Evolutionary conservation across 1,140 invertebrate genomes (phyloP), one percentile per base, ranked within the genome.

Genomic region (Pomacea maculata): DNA sequence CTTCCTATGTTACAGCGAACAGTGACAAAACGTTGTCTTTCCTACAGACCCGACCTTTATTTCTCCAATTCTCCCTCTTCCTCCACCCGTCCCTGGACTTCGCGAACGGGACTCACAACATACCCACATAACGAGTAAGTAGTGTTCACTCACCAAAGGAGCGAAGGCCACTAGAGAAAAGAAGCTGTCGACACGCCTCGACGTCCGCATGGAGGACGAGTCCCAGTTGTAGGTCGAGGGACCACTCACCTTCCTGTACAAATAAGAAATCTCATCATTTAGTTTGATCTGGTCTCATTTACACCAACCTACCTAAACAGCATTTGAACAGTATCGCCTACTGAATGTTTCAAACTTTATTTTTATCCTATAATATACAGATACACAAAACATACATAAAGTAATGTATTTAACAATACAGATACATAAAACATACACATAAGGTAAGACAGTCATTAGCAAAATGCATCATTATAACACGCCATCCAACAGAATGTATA

Each of bases 221-320:
- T 29, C 75, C 75, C 15, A 81, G 68, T 6, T 63, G 29, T 15
- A 21, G 57, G 21, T 57, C 54, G 15, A 81, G 57, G n/a, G 70
- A 54, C 80, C 80, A 81, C 19, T 7, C 61, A n/a, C 80, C 80
- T 12, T 81, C 73, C 34, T 63, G n/a, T 70, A 34, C 57, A 61
- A 17, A 61, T 1, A 17, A 61, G 57, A 61, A 8, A 1, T 14
- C 57, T 61, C 34, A 45, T 45, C 1, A 45, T 45, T 45, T 45
- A 0, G 6, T 45, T 45, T 6, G 34, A 45, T 6, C 34, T 45
- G 34, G 2, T 45, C 34, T 6, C 6, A 45, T 45, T 45, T 45
- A 45, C 34, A 45, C 34, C 34, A 4, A 45, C 34, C 34, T 45
- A 45, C 34, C 34, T 45, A 45, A 4, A 45, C 34, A 45, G 3